These are phyloP conservation scores for Ailurus styani DNA, from an alignment of 2,113 vertebrate genomes.

Conservation along the genomic window DNA sequence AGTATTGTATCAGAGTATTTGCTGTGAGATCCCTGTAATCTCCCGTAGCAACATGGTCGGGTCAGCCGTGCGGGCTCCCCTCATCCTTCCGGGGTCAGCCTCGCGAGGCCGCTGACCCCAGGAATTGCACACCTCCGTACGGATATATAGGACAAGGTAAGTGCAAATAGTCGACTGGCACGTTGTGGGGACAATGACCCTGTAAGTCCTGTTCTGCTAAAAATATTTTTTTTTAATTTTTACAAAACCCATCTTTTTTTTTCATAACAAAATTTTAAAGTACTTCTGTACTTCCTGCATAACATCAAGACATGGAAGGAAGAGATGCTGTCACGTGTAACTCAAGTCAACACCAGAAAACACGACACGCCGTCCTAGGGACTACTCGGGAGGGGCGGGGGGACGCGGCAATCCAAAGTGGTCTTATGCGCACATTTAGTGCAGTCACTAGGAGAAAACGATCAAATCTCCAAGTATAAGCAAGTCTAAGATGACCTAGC, in stretches of 20 bases:
- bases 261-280: constrained; percentile 93
- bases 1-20: constrained; percentile 90
- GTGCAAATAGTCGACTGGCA: constrained; percentile 99
- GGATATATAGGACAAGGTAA: constrained; percentile 94
- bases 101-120: constrained; percentile 91
- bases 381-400: constrained; percentile 73
- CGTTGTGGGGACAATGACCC: constrained; percentile 99
- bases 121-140: constrained; percentile 96
- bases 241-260: constrained; percentile 94
- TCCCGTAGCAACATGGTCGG: constrained; percentile 87
- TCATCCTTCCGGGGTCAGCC: constrained; percentile 88
- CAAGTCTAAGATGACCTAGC: constrained; percentile 81
- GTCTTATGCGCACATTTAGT: constrained; percentile 84
- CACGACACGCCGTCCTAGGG: constrained; percentile 81
- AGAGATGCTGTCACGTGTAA: constrained; percentile 82
- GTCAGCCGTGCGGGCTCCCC: constrained; percentile 83
- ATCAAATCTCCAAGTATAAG: constrained; percentile 78
- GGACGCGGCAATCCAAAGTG: constrained; percentile 77
- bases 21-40: constrained; percentile 94
- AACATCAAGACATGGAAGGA: constrained; percentile 99
- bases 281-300: constrained; percentile 97
- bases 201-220: constrained; percentile 99
- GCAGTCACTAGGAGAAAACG: constrained; percentile 82
- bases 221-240: constrained; percentile 97
- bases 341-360: constrained; percentile 81